Percentiles rank a stretch among this genome's conserved stretches.
These are phyloP conservation scores for Alouatta caraya DNA, from an alignment of 2,797 vertebrate species.

Conservation along the genomic window DNA sequence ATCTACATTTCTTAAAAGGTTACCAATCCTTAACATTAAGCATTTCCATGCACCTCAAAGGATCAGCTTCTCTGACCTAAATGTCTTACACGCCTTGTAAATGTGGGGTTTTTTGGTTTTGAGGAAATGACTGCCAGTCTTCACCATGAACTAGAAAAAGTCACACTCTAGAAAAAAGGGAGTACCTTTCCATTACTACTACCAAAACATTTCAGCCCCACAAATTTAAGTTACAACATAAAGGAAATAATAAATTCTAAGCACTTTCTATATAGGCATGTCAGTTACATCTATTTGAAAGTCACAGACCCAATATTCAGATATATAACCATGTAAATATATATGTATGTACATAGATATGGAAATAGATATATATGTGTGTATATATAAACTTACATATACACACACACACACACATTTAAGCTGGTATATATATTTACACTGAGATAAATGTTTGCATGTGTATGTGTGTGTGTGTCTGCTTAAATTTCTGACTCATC, in stretches of 20 bases:
- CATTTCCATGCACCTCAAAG: not conserved
- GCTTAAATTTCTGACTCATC: not conserved
- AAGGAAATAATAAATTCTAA: not conserved
- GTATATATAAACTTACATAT: not conserved
- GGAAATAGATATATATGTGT: not conserved
- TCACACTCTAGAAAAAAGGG: not conserved
- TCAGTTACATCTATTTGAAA: not conserved
- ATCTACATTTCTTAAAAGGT: not conserved
- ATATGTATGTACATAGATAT: not conserved
- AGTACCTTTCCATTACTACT: not conserved
- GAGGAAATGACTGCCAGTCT: not conserved
- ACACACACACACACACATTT: not conserved
- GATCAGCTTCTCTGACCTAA: not conserved
- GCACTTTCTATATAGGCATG: not conserved
- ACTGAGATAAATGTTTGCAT: not conserved
- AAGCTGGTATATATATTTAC: not conserved
- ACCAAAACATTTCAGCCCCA: not conserved
- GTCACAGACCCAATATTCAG: not conserved
- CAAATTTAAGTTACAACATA: not conserved
- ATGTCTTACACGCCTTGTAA: not conserved
- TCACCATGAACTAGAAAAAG: not conserved
- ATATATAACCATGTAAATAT: not conserved
- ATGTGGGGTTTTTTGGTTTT: not conserved
- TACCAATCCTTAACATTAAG: not conserved
- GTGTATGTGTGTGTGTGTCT: not conserved